A percentile compares a stretch with the other conserved stretches of the same genome.
Evolutionary conservation across 2,888 invertebrate species (phyloP).

Genomic region (Macrophya alboannulata): DNA sequence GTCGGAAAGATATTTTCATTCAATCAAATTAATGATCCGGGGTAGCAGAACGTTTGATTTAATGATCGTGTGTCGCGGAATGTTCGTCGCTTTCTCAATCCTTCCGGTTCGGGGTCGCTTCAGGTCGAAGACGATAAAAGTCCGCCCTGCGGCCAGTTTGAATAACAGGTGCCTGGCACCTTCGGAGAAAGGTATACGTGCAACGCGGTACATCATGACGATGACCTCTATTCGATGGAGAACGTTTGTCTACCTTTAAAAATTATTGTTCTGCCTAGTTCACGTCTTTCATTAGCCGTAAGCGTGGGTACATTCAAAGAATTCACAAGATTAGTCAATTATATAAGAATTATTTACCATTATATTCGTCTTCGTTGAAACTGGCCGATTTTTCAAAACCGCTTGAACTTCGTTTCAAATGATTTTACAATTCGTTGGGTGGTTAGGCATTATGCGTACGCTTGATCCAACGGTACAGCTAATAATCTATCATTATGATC

Average conservation of each 20-base stretch:
- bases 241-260: slow-evolving; percentile 19
- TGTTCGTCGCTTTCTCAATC: slow-evolving; percentile 44
- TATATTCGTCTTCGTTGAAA: not conserved
- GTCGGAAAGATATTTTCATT: not conserved
- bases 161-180: slow-evolving; percentile 54
- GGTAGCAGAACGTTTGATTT: slow-evolving; percentile 37
- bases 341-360: not conserved
- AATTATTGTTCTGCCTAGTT: slow-evolving; percentile 19
- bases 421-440: not conserved
- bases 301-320: not conserved
- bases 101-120: slow-evolving; percentile 53
- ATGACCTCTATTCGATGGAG: slow-evolving; percentile 50
- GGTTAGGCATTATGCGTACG: not conserved
- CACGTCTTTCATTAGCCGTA: not conserved
- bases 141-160: slow-evolving; percentile 44
- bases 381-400: not conserved
- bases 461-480: not conserved
- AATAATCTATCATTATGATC: not conserved
- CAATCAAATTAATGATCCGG: not conserved
- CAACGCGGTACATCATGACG: slow-evolving; percentile 41
- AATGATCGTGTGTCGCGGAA: slow-evolving; percentile 33
- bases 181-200: slow-evolving; percentile 51
- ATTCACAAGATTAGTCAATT: not conserved
- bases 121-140: slow-evolving; percentile 54
- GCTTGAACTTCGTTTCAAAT: not conserved